A percentile compares a stretch with the other conserved stretches of the same genome.
phyloP scores from a whole-genome alignment of 1,140 invertebrate species.

The Magallana gigas region DNA sequence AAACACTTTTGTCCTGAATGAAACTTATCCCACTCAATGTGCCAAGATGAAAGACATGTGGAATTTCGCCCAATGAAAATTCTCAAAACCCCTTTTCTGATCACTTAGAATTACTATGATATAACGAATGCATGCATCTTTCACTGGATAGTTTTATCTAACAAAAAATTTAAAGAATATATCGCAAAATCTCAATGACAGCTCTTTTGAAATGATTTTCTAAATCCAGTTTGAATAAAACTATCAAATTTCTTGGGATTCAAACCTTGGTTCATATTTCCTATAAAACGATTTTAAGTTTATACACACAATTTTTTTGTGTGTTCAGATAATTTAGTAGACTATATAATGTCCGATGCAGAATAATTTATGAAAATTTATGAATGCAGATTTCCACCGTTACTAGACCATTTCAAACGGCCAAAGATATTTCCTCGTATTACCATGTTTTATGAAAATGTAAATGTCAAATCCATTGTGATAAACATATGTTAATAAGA shows the following conservation, averaged over 20 bases:
- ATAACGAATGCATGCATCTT: not conserved
- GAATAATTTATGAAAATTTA: conserved; percentile 1
- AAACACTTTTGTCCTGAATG: conserved; percentile 19
- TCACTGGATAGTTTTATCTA: not conserved
- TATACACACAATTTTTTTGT: too few relatives aligned
- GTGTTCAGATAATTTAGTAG: too few relatives aligned
- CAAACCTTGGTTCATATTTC: too few relatives aligned
- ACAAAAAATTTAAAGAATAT: too few relatives aligned
- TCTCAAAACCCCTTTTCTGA: not conserved
- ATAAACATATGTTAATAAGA: not conserved
- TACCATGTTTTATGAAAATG: not conserved
- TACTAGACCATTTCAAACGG: not conserved
- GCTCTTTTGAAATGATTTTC: too few relatives aligned
- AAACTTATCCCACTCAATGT: conserved; percentile 24
- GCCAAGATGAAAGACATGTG: not conserved
- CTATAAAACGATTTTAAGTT: too few relatives aligned
- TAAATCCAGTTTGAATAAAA: too few relatives aligned
- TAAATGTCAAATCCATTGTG: conserved; percentile 16
- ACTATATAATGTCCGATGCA: too few relatives aligned
- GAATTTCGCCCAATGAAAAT: not conserved
- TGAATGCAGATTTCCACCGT: not conserved
- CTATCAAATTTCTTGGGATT: too few relatives aligned
- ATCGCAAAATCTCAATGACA: too few relatives aligned
- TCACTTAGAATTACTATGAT: not conserved
- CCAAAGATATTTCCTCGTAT: not conserved